Conservation (phyloP, 2,888 invertebrate species). For the Mesochorus sp. region DNA sequence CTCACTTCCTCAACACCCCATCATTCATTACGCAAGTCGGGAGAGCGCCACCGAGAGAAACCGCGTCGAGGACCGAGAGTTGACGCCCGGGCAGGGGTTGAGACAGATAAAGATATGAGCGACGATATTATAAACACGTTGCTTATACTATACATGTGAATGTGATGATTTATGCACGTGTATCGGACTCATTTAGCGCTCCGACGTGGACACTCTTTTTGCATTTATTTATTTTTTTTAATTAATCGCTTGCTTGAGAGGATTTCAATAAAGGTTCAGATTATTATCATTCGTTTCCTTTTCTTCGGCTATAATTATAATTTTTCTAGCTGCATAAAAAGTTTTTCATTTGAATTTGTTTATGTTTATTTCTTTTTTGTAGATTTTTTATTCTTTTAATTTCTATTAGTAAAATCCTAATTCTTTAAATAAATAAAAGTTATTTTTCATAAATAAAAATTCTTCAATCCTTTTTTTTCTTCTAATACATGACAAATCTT, state of each 20-base stretch:
- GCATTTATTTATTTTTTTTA: background rate
- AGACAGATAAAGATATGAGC: background rate
- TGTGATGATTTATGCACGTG: constrained; percentile 6
- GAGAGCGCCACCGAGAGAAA: constrained; percentile 65
- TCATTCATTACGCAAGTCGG: constrained; percentile 65
- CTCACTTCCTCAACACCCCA: constrained; percentile 51
- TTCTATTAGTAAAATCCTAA: too few species aligned
- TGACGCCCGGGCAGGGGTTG: constrained; percentile 47
- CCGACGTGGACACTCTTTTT: background rate
- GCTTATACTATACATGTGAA: background rate
- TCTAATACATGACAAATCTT: too few species aligned
- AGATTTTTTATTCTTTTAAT: too few species aligned
- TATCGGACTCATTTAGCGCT: background rate
- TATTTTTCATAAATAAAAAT: too few species aligned
- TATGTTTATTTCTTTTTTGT: too few species aligned
- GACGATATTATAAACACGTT: background rate
- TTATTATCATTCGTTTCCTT: too few species aligned
- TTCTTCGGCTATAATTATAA: too few species aligned
- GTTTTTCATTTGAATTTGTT: too few species aligned
- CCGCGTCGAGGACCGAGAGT: constrained; percentile 64
- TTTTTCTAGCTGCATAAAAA: too few species aligned
- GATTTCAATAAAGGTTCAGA: too few species aligned
- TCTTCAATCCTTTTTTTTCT: too few species aligned
- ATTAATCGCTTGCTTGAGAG: background rate
- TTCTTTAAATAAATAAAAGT: too few species aligned